Percentiles rank a stretch among this genome's conserved stretches.
phyloP scores from a whole-genome alignment of 2,888 invertebrate species.

The Agrilus cyanescens region DNA sequence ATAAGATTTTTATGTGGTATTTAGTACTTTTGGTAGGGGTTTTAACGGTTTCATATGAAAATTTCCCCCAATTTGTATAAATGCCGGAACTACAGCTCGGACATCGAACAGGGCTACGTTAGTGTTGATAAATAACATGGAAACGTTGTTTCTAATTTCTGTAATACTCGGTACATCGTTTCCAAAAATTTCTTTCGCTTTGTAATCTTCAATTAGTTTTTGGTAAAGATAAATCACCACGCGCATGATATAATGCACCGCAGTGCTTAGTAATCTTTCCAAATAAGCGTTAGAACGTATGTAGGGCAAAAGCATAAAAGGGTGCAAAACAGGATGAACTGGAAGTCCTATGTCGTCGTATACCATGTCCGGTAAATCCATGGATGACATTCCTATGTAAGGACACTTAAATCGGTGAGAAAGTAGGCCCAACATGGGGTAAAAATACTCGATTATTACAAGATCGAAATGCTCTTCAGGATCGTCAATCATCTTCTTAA shows the following conservation, averaged over 20 bases:
- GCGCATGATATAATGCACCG: background rate
- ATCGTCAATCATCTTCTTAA: conserved; percentile 25
- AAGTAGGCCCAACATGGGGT: conserved; percentile 39
- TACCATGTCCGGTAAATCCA: conserved; percentile 38
- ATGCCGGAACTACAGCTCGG: conserved; percentile 32
- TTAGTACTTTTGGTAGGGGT: conserved; percentile 31
- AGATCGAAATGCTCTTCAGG: conserved; percentile 41
- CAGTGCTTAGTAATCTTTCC: conserved; percentile 17
- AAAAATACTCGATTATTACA: conserved; percentile 43
- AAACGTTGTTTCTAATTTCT: conserved; percentile 22
- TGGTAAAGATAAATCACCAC: background rate
- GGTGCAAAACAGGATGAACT: conserved; percentile 40
- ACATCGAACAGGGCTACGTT: conserved; percentile 31
- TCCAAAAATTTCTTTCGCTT: conserved; percentile 17
- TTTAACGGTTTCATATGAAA: conserved; percentile 31
- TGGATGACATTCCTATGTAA: conserved; percentile 41
- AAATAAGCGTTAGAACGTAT: conserved; percentile 33
- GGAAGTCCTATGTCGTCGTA: conserved; percentile 43
- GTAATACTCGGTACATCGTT: conserved; percentile 10
- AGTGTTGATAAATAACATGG: conserved; percentile 33
- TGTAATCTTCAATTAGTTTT: background rate
- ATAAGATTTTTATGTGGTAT: conserved; percentile 5
- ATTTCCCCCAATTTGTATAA: conserved; percentile 34
- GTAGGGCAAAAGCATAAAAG: conserved; percentile 38
- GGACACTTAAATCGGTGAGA: conserved; percentile 43